Conservation (phyloP, 1,140 invertebrate genomes). For the Scaptodrosophila lebanonensis region DNA sequence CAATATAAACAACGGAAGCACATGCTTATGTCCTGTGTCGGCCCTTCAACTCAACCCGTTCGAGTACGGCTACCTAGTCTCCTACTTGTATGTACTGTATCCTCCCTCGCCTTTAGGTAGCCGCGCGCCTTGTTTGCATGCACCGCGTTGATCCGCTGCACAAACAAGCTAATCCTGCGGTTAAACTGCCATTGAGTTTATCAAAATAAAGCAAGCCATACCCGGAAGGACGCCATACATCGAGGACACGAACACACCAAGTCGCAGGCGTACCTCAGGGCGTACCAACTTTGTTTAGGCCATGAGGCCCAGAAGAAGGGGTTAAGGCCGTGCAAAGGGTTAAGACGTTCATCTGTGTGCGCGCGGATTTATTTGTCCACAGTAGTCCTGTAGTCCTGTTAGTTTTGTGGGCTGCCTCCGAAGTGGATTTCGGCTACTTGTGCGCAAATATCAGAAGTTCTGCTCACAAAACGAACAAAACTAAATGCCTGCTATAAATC, state of each 20-base stretch:
- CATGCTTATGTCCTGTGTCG: slow-evolving; percentile 7
- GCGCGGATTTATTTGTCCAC: slow-evolving; percentile 45
- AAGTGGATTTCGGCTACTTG: not conserved
- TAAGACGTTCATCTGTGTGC: slow-evolving; percentile 25
- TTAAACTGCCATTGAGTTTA: slow-evolving; percentile 75
- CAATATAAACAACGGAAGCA: slow-evolving; percentile 71
- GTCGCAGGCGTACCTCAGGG: slow-evolving; percentile 26
- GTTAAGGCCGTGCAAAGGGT: slow-evolving; percentile 56
- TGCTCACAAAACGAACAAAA: slow-evolving; percentile 51
- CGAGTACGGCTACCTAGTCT: not conserved
- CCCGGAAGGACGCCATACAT: slow-evolving; percentile 53
- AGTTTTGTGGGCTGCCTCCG: not conserved
- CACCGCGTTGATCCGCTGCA: slow-evolving; percentile 59
- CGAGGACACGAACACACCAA: slow-evolving; percentile 1
- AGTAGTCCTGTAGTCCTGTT: too few species aligned
- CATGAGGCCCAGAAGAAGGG: slow-evolving; percentile 39
- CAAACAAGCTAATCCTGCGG: slow-evolving; percentile 75
- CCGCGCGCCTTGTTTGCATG: slow-evolving; percentile 53
- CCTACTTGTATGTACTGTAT: slow-evolving; percentile 13
- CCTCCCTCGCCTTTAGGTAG: slow-evolving; percentile 18
- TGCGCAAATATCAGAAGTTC: slow-evolving; percentile 32
- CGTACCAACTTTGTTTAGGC: slow-evolving; percentile 38
- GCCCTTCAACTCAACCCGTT: slow-evolving; percentile 50
- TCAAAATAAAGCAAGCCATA: slow-evolving; percentile 59
- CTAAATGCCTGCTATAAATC: slow-evolving; percentile 70